Evolutionary conservation across 2,888 invertebrate genomes (phyloP), one percentile per base, ranked within the genome.

Genomic region (Nyleta sp.): DNA sequence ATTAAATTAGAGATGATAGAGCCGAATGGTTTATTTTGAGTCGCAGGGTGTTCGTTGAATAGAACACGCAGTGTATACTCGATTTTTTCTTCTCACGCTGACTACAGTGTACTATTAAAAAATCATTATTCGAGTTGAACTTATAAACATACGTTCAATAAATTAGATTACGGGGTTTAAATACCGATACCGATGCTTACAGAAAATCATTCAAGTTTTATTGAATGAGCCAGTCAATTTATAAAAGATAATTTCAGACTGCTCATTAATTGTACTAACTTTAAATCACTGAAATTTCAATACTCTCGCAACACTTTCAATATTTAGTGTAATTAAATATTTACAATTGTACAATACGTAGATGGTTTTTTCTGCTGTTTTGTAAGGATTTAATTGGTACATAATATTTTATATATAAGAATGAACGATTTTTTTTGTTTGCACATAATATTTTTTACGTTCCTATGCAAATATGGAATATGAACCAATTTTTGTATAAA

Each of bases 1-100:
- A 59, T 57, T 28, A 59, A 59, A 68, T 38, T 55, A 40, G 42
- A 31, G 24, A 38, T 13, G 50, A 64, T 65, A 65, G 42, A 20
- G 15, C 4, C 15, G 8, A 22, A 53, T 52, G 2, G 31, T 33
- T 40, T 65, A 65, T 53, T 65, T 44, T 31, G 7, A 44, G 57
- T 13, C 3, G 18, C 24, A 18, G 17, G 5, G 6, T 35, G 2
- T 20, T 53, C 7, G 35, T 35, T 40, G 55, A 38, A 55, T 52
- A 52, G 18, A 50, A 48, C 22, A 46, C n/a, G 35, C 35, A 8
- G 3, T 11, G 3, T 35, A 8, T 17, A 17, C 7, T 42, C 11
- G 38, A 38, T 24, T 24, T 24, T 13, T 13, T 17, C 13, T 42
- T 42, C 6, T 15, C 7, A 3, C 17, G 42, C 7, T 13, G 42